These are phyloP conservation scores for Drosophila tani DNA, from an alignment of 1,140 invertebrate species.

Conservation along the genomic window DNA sequence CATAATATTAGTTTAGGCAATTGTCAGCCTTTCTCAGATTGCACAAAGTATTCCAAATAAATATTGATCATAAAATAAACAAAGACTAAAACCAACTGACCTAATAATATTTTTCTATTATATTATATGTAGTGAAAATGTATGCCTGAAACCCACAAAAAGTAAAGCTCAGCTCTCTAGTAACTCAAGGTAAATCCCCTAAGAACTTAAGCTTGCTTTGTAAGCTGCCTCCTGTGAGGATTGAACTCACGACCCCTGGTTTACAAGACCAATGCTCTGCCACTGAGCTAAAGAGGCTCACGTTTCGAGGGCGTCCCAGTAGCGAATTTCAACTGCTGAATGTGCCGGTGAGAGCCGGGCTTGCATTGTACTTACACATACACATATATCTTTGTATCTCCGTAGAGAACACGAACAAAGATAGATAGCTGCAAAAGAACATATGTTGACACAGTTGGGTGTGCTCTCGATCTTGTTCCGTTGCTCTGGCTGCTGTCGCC, in stretches of 20 bases:
- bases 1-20: background rate
- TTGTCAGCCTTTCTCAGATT: background rate
- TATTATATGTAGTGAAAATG: too few species aligned
- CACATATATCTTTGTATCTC: constrained; percentile 36
- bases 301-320: constrained; percentile 39
- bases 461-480: constrained; percentile 21
- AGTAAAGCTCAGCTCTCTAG: too few species aligned
- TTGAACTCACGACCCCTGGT: constrained; percentile 97
- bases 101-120: too few species aligned
- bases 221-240: constrained; percentile 93
- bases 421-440: constrained; percentile 31
- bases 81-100: background rate
- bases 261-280: constrained; percentile 97
- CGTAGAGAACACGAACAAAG: constrained; percentile 27
- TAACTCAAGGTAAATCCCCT: background rate
- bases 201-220: constrained; percentile 78
- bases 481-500: constrained; percentile 18
- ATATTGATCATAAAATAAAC: background rate
- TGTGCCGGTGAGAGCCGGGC: constrained; percentile 23
- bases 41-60: background rate
- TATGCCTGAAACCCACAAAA: too few species aligned
- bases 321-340: constrained; percentile 51
- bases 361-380: constrained; percentile 22
- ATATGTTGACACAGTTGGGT: constrained; percentile 76
- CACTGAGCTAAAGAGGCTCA: constrained; percentile 94